Evolutionary conservation across 2,797 vertebrate genomes (phyloP).

Genomic region (Sylvia borin): DNA sequence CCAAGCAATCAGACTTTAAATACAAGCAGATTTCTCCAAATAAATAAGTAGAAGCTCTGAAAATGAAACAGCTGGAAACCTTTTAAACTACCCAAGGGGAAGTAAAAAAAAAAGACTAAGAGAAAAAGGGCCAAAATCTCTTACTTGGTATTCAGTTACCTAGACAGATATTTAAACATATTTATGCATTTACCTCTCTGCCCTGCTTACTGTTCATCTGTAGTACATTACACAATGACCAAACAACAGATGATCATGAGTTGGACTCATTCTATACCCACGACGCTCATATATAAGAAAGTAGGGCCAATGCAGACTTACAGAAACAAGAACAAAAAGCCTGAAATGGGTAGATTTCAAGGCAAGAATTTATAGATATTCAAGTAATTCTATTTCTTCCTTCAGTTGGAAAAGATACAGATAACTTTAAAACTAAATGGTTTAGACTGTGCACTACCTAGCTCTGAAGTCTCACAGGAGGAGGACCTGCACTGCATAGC

Average conservation of each 20-base stretch:
- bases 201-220: not conserved
- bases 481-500: accelerated
- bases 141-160: not conserved
- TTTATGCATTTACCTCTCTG: not conserved
- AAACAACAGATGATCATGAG: not conserved
- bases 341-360: not conserved
- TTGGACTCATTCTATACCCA: not conserved
- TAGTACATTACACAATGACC: not conserved
- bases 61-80: not conserved
- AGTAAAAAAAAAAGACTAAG: too few relatives aligned
- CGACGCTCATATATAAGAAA: not conserved
- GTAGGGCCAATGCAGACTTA: not conserved
- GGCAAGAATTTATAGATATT: not conserved
- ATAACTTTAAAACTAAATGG: not conserved
- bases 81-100: not conserved
- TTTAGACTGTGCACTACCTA: not conserved
- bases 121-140: not conserved
- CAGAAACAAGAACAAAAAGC: not conserved
- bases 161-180: not conserved
- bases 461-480: not conserved
- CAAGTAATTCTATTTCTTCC: not conserved
- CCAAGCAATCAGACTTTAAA: not conserved
- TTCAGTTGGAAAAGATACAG: not conserved
- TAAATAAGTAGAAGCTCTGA: not conserved
- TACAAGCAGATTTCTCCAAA: not conserved